Evolutionary conservation across 1,140 invertebrate genomes (phyloP), one percentile per base, ranked within the genome.

Genomic region (Heliconius eleuchia): DNA sequence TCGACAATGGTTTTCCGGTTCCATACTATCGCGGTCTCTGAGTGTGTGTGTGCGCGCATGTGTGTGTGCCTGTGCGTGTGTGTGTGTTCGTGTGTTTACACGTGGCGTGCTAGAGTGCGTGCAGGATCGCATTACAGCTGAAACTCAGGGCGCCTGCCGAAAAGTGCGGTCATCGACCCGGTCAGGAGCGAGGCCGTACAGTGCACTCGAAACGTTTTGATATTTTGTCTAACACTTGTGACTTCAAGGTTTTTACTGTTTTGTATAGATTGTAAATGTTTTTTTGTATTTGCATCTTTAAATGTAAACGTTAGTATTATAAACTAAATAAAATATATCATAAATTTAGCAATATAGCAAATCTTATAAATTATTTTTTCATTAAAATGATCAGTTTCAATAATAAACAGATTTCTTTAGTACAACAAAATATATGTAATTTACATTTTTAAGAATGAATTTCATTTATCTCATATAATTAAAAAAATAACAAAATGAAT

Each of bases 101-200:
- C 11, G 13, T 75, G n/a, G 46, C 60, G 82, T 72, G 82, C 19
- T 39, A 82, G 89, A 89, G 89, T 91, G 91, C 80, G 86, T 87
- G 85, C 88, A 92, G 91, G 92, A 93, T 93, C 91, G 85, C 89
- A 84, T 93, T 93, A 92, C 92, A 93, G 91, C 92, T 94, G 91
- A 94, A 94, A 94, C 91, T 88, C 88, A 85, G 90, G 87, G 88
- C 91, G 90, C 91, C 89, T 91, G 92, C 92, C 92, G 92, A 94
- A 94, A 94, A 94, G 84, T 85, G 86, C 89, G 92, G 90, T 91
- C 91, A 86, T 84, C 88, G 91, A 93, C 91, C 91, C 90, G 87
- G 89, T 89, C 91, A 91, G 91, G 90, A 93, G 87, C 91, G 84
- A 87, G 91, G 88, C 89, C 89, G 85, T 91, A 85, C 76, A 93